Evolutionary conservation across 2,797 vertebrate species (phyloP).

Genomic region (Chiloscyllium punctatum): DNA sequence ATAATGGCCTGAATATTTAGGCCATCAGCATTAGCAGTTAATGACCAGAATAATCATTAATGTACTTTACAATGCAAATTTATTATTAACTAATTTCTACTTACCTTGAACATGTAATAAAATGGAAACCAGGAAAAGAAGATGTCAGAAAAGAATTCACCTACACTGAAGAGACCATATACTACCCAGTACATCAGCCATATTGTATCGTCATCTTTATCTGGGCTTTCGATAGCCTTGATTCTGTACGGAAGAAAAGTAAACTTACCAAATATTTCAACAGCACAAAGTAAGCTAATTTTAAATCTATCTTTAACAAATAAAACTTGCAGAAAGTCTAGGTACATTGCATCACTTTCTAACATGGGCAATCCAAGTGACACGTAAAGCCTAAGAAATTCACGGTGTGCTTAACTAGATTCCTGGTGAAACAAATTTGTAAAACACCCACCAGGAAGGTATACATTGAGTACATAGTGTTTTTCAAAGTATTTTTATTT

Average conservation of each 20-base stretch:
- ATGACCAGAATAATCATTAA: neutral
- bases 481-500: neutral
- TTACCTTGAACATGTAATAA: conserved; percentile 93
- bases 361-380: neutral
- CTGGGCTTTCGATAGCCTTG: conserved; percentile 92
- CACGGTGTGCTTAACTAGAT: neutral
- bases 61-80: neutral
- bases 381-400: neutral
- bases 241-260: conserved; percentile 66
- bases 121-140: conserved; percentile 97
- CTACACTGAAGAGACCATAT: conserved; percentile 90
- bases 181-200: conserved; percentile 99
- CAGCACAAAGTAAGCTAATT: neutral
- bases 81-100: conserved; percentile 31
- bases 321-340: conserved; percentile 40
- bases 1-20: too few species aligned
- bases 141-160: conserved; percentile 91
- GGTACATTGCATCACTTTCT: conserved; percentile 3
- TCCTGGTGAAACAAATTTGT: neutral
- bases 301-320: conserved; percentile 40
- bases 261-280: conserved; percentile 35
- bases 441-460: neutral
- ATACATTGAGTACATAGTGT: neutral
- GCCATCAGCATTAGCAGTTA: neutral
- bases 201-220: conserved; percentile 92